phyloP scores from a whole-genome alignment of 2,797 vertebrate genomes.

The Hippopotamyrus pictus region DNA sequence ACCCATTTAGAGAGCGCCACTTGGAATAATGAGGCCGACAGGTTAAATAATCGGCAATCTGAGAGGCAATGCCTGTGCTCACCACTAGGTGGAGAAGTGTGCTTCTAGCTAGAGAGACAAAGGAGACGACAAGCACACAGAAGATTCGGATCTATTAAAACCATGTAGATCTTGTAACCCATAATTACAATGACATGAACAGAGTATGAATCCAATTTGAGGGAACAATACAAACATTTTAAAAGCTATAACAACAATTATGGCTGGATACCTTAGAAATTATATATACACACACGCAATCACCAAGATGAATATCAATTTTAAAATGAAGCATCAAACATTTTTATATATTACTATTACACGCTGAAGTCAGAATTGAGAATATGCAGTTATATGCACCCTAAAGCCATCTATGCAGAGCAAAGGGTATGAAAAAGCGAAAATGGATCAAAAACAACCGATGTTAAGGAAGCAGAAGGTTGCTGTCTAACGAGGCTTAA shows the following conservation, averaged over 20 bases:
- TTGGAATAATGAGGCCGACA: conserved; percentile 36
- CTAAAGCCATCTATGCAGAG: background rate
- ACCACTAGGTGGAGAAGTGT: conserved; percentile 64
- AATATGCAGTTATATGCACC: background rate
- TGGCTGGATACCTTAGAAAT: conserved; percentile 16
- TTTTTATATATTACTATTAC: background rate
- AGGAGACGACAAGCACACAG: conserved; percentile 25
- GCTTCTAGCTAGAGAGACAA: conserved; percentile 34
- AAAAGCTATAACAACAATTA: conserved; percentile 26
- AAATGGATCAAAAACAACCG: background rate
- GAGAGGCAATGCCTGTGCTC: background rate
- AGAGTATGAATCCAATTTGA: conserved; percentile 36
- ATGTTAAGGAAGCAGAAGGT: background rate
- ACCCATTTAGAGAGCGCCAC: conserved; percentile 6
- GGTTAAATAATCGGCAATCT: conserved; percentile 29
- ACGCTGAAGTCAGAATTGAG: background rate
- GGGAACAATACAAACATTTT: conserved; percentile 2
- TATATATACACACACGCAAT: background rate
- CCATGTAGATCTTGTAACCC: conserved; percentile 34
- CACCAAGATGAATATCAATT: background rate
- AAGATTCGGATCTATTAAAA: conserved; percentile 37
- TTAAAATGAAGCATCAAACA: background rate
- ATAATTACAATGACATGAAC: conserved; percentile 38
- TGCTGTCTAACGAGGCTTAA: too few species aligned
- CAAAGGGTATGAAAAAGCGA: background rate